phyloP scores from a whole-genome alignment of 2,113 vertebrate species.

The Plecturocebus donacophilus region DNA sequence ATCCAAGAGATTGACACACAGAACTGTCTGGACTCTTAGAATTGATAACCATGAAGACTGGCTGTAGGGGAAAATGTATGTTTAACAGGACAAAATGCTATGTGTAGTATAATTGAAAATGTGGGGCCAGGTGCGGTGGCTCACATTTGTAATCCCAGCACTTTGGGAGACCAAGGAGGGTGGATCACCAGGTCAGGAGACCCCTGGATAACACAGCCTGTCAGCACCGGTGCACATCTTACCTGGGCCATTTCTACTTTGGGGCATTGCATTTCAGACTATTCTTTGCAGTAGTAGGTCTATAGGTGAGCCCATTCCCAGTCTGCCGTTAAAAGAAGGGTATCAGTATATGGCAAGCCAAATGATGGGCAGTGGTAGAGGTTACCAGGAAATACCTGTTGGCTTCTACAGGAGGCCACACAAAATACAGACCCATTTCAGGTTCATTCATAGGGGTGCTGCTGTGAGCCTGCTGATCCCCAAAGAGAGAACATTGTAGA shows the following conservation, averaged over 20 bases:
- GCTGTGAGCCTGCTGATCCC: not conserved
- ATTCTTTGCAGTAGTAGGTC: not conserved
- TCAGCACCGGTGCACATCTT: not conserved
- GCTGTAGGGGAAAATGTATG: not conserved
- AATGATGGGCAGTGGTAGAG: not conserved
- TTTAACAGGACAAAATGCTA: not conserved
- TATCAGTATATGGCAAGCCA: not conserved
- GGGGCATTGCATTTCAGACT: not conserved
- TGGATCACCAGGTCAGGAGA: too few relatives aligned
- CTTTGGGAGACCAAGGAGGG: too few relatives aligned
- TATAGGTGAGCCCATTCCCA: not conserved
- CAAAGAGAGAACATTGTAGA: not conserved
- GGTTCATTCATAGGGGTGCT: not conserved
- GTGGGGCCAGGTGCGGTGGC: not conserved
- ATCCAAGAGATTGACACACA: not conserved
- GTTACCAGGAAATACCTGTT: not conserved
- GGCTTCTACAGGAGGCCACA: not conserved
- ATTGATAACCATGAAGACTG: not conserved
- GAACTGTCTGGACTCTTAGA: not conserved
- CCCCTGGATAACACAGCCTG: not conserved
- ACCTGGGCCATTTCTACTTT: not conserved
- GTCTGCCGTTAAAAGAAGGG: not conserved
- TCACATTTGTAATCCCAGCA: too few relatives aligned
- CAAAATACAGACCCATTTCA: not conserved
- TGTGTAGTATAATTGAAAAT: not conserved